Percentiles rank a stretch among this genome's conserved stretches.
phyloP scores from a whole-genome alignment of 2,113 vertebrate species.

The Dasyprocta punctata region DNA sequence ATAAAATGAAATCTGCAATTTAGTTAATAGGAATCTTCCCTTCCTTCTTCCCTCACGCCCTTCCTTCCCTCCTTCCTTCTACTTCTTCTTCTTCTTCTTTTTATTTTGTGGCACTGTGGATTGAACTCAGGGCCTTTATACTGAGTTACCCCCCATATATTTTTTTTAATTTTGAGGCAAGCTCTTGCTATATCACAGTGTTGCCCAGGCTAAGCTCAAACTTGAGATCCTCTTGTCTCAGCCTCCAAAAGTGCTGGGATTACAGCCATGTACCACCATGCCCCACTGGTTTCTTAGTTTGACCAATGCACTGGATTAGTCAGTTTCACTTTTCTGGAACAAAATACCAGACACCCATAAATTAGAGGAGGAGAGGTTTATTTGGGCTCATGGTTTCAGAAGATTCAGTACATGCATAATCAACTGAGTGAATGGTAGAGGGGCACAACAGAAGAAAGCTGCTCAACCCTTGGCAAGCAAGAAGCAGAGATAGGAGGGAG shows the following conservation, averaged over 20 bases:
- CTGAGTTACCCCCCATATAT: too few species aligned
- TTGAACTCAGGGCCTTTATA: neutral
- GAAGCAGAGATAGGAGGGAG: neutral
- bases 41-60: too few species aligned
- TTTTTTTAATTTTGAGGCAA: neutral
- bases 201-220: neutral
- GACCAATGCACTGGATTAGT: neutral
- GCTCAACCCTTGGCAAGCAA: neutral
- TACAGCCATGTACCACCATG: neutral
- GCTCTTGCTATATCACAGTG: neutral
- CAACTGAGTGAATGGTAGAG: neutral
- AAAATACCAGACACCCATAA: neutral
- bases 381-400: neutral
- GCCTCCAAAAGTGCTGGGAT: neutral
- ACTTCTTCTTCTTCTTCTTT: too few species aligned
- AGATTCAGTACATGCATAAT: neutral
- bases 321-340: neutral
- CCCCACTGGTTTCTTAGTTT: neutral
- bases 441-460: neutral
- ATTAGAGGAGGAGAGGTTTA: neutral
- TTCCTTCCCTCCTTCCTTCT: neutral
- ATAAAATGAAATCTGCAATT: neutral
- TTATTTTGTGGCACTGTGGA: neutral
- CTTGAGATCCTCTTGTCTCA: neutral
- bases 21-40: neutral